Conservation (phyloP, 1,140 invertebrate species). For the Lepidurus couesii region DNA sequence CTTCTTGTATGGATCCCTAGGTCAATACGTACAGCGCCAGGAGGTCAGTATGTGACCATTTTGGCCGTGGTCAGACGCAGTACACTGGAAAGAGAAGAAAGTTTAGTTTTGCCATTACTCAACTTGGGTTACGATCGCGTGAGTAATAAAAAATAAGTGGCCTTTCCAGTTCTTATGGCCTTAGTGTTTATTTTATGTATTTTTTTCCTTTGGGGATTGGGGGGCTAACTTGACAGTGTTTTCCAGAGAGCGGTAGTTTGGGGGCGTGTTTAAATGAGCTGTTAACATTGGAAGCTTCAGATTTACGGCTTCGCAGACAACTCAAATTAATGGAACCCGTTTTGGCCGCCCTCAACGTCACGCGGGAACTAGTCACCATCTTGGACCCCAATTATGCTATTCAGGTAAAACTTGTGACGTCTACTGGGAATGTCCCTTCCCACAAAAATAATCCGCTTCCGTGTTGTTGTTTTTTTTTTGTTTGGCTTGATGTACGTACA, state of each 20-base stretch:
- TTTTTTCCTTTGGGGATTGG: neutral
- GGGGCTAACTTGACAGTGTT: constrained; percentile 52
- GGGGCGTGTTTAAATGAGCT: constrained; percentile 67
- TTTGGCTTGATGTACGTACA: neutral
- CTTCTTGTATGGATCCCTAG: constrained; percentile 6
- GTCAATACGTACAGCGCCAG: constrained; percentile 31
- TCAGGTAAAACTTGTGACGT: constrained; percentile 55
- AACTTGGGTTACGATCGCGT: constrained; percentile 35
- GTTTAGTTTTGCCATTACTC: constrained; percentile 24
- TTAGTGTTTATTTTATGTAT: neutral
- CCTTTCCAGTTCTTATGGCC: neutral
- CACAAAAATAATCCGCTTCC: constrained; percentile 32
- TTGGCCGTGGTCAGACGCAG: constrained; percentile 38
- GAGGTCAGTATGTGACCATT: constrained; percentile 34
- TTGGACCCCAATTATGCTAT: constrained; percentile 76
- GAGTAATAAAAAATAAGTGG: neutral
- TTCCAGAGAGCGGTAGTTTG: constrained; percentile 61
- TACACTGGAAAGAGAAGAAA: constrained; percentile 33
- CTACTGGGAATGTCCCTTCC: constrained; percentile 23
- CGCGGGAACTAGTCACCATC: constrained; percentile 77
- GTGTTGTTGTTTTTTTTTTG: constrained; percentile 27
- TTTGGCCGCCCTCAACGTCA: constrained; percentile 71
- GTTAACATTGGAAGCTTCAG: constrained; percentile 60
- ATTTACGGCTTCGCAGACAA: constrained; percentile 54
- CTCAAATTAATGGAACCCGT: constrained; percentile 62